Conservation (phyloP, 2,113 vertebrate genomes). For the Psittacus erithacus region DNA sequence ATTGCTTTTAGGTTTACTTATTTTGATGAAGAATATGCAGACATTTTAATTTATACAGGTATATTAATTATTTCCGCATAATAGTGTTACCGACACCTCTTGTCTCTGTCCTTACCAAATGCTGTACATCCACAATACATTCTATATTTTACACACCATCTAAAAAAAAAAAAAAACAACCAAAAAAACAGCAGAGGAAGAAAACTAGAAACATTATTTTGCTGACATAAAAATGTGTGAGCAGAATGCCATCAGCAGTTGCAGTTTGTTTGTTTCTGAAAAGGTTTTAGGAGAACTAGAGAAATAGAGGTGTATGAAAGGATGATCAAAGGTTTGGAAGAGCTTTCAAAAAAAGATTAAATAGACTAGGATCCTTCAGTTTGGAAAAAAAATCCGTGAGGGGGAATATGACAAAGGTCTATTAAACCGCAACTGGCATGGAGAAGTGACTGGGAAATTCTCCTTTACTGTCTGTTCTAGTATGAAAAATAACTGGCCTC, state of each 20-base stretch:
- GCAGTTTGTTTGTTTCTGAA: neutral
- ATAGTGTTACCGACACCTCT: neutral
- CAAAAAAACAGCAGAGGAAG: neutral
- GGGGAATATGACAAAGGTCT: neutral
- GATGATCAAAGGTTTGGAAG: neutral
- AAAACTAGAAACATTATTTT: neutral
- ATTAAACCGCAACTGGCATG: neutral
- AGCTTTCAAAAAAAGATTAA: neutral
- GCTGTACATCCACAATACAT: neutral
- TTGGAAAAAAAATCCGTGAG: neutral
- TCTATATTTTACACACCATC: neutral
- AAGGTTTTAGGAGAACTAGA: neutral
- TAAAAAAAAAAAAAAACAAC: neutral
- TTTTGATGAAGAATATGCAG: neutral
- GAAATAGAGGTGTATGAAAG: neutral
- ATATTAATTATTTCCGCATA: neutral
- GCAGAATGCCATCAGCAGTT: neutral
- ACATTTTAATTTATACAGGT: neutral
- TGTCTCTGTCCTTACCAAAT: neutral
- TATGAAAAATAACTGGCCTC: neutral
- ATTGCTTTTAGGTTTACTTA: neutral
- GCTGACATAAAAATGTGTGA: neutral
- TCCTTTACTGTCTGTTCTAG: neutral
- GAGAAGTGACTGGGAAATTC: neutral
- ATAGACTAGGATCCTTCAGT: neutral